Evolutionary conservation across 2,888 invertebrate genomes (phyloP).

Genomic region (Flabesymbios commensalis): DNA sequence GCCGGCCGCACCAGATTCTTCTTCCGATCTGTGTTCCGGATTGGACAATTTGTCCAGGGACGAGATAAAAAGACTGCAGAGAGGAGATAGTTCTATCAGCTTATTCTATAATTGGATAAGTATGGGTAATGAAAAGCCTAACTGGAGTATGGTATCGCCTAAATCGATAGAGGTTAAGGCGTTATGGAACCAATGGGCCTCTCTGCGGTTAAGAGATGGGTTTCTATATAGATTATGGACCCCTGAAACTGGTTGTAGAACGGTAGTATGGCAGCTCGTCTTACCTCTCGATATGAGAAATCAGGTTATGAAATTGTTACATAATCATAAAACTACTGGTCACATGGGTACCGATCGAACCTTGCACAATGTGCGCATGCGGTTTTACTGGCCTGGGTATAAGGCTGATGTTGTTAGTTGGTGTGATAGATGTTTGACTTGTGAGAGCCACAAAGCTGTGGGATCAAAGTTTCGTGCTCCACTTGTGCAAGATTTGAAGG

Average conservation of each 20-base stretch:
- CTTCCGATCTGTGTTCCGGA: too few relatives aligned
- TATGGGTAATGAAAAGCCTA: background rate
- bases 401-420: background rate
- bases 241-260: background rate
- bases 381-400: conserved; percentile 4
- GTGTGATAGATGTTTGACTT: conserved; percentile 1
- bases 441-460: background rate
- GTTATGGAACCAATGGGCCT: background rate
- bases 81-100: background rate
- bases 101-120: background rate
- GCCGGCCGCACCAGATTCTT: too few relatives aligned
- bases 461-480: background rate
- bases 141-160: background rate
- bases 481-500: conserved; percentile 3
- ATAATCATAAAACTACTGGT: background rate
- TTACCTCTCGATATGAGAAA: background rate
- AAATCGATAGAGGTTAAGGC: background rate
- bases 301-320: background rate
- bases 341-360: background rate
- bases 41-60: background rate
- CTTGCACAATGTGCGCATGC: background rate
- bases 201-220: background rate
- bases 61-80: background rate
- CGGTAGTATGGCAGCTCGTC: background rate
- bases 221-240: background rate